A percentile compares a stretch with the other conserved stretches of the same genome.
These are phyloP conservation scores for Tokudaia tokunoshimensis DNA, from an alignment of 2,797 vertebrate genomes.

Conservation along the genomic window DNA sequence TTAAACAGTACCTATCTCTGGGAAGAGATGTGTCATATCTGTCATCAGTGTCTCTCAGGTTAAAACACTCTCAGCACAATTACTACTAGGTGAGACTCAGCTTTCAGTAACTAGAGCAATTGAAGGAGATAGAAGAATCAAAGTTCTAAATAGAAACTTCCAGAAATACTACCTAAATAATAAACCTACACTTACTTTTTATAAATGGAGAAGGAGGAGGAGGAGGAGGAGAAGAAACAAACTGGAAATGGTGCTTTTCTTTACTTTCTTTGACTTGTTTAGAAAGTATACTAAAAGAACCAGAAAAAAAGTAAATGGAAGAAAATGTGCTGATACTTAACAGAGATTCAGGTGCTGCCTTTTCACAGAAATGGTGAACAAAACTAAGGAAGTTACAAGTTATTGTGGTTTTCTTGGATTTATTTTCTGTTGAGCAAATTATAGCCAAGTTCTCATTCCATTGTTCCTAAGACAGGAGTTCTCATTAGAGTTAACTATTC, in stretches of 20 bases:
- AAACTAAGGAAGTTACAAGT: neutral
- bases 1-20: neutral
- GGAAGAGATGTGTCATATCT: neutral
- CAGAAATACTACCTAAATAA: neutral
- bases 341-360: neutral
- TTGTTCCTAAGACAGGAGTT: neutral
- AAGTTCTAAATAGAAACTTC: neutral
- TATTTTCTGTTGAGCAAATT: neutral
- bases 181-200: neutral
- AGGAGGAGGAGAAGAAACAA: neutral
- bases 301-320: constrained; percentile 47
- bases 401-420: neutral
- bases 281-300: constrained; percentile 25
- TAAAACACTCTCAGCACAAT: neutral
- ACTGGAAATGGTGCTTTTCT: neutral
- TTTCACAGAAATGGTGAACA: neutral
- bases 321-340: constrained; percentile 11
- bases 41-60: neutral
- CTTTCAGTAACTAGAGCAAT: neutral
- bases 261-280: constrained; percentile 23
- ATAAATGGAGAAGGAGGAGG: neutral
- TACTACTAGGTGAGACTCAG: neutral
- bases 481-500: neutral
- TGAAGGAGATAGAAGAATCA: constrained; percentile 12
- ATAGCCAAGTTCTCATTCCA: neutral